These are phyloP conservation scores for Polypedilum pembai DNA, from an alignment of 1,140 invertebrate genomes.

Conservation along the genomic window DNA sequence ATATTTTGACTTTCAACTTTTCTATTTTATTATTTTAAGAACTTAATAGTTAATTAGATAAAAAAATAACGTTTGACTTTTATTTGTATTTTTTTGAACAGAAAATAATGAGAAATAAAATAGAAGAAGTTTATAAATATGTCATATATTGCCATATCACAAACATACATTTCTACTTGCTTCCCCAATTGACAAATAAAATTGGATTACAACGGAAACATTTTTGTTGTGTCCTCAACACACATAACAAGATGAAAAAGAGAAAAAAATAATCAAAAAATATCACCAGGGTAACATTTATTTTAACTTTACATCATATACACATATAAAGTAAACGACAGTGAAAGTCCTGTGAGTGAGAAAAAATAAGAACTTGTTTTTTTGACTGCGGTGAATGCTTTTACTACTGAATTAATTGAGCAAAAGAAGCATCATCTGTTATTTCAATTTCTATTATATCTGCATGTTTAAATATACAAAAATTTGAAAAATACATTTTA, in stretches of 20 bases:
- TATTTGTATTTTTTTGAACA: too few species aligned
- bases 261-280: slow-evolving; percentile 15
- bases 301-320: slow-evolving; percentile 13
- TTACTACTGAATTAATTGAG: too few species aligned
- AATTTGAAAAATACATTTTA: too few species aligned
- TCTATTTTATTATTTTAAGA: too few species aligned
- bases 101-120: neutral
- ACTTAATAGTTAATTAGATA: too few species aligned
- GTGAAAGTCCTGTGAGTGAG: neutral
- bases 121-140: neutral
- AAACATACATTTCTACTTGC: neutral
- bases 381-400: too few species aligned
- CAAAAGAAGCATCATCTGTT: too few species aligned
- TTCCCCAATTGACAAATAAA: slow-evolving; percentile 6
- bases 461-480: too few species aligned
- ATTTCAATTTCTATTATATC: too few species aligned
- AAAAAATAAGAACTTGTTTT: neutral
- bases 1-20: too few species aligned
- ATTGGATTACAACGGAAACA: neutral
- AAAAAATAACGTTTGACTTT: too few species aligned
- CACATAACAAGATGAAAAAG: neutral
- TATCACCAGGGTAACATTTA: slow-evolving; percentile 6
- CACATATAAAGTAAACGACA: neutral
- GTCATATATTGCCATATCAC: neutral
- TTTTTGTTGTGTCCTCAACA: neutral